Percentiles rank a stretch among this genome's conserved stretches.
phyloP scores from a whole-genome alignment of 2,113 vertebrate species.

The Labeo rohita region DNA sequence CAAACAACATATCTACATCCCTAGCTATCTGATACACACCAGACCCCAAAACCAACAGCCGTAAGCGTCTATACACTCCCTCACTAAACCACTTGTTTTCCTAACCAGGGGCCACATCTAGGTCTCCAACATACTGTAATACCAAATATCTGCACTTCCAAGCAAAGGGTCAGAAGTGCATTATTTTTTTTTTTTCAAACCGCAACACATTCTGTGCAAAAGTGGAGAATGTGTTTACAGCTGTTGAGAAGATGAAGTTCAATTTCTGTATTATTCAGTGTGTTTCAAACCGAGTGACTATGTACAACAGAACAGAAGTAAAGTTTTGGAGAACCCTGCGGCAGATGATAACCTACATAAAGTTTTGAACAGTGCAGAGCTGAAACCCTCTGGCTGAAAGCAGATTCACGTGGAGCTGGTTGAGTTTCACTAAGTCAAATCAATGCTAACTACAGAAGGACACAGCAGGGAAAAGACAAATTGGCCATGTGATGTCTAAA shows the following conservation, averaged over 20 bases:
- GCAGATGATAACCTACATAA: conserved; percentile 51
- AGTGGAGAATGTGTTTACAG: neutral
- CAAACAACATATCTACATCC: conserved; percentile 28
- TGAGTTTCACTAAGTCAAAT: conserved; percentile 5
- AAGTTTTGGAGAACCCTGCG: conserved; percentile 16
- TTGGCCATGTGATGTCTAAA: conserved; percentile 29
- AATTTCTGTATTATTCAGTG: neutral
- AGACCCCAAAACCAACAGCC: neutral
- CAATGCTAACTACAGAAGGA: conserved; percentile 23
- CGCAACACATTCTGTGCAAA: neutral
- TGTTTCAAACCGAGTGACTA: neutral
- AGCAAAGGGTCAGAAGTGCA: neutral
- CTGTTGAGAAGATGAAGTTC: neutral
- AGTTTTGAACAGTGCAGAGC: conserved; percentile 23
- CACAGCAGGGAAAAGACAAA: conserved; percentile 24
- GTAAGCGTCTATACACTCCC: neutral
- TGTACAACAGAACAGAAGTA: neutral
- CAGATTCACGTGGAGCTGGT: conserved; percentile 24
- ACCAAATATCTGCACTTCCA: neutral
- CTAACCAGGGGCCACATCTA: conserved; percentile 4
- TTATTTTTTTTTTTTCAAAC: conserved; percentile 9
- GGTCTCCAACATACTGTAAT: neutral
- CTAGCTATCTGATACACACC: conserved; percentile 3
- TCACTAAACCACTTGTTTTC: conserved; percentile 34
- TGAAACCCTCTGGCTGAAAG: conserved; percentile 25